phyloP scores from a whole-genome alignment of 2,888 invertebrate species.

The Phlogophora meticulosa region DNA sequence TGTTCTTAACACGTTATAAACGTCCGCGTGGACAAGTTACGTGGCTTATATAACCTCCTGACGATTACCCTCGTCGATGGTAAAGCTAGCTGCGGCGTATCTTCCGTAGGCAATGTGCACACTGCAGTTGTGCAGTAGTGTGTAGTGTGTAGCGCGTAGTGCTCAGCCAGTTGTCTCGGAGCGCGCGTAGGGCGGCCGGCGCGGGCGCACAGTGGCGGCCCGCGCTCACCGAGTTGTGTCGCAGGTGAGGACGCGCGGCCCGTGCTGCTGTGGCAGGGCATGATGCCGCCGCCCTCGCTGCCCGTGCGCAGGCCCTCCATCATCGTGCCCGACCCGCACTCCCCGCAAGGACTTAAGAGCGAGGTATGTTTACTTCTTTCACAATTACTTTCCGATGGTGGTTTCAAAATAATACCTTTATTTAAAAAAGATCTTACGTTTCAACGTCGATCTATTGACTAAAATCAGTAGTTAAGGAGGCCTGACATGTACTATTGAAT shows the following conservation, averaged over 20 bases:
- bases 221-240: conserved; percentile 21
- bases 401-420: no score
- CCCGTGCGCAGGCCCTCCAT: conserved; percentile 92
- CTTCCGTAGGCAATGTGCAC: conserved; percentile 44
- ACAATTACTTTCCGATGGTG: no score
- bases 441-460: no score
- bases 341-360: conserved; percentile 92
- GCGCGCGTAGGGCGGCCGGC: conserved; percentile 49
- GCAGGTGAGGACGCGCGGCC: conserved; percentile 80
- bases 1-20: conserved; percentile 3
- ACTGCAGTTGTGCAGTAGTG: no score
- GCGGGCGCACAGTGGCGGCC: conserved; percentile 20
- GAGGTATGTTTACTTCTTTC: conserved; percentile 71
- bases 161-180: conserved; percentile 55
- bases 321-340: conserved; percentile 91
- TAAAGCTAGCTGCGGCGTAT: conserved; percentile 35
- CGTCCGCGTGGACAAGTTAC: neutral
- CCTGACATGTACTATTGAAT: no score
- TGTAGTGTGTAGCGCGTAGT: no score
- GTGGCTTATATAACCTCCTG: conserved; percentile 5
- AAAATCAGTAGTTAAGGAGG: no score
- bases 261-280: conserved; percentile 83
- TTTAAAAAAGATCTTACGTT: no score
- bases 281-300: conserved; percentile 91
- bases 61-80: neutral